Base-by-base conservation (phyloP, 2,888 invertebrate species). In the Leptinotarsa haldemani region DNA sequence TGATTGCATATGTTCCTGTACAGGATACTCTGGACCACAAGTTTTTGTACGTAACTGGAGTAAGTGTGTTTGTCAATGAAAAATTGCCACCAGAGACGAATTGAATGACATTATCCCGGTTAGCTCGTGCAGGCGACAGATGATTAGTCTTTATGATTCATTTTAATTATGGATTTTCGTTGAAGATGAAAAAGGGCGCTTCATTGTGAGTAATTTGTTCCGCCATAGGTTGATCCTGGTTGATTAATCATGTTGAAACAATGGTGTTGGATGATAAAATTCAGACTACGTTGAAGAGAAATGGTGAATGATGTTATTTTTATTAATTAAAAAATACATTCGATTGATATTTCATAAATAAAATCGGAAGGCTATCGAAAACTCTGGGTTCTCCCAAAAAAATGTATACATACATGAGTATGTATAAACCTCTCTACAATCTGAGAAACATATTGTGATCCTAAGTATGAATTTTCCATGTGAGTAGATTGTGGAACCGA, bases 11-110 rank as follows among this genome's bases (percentile, higher is more conserved):
- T 20, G 40, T 61, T 40, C 40, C 5, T 61, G 30, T 30, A 16
- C 30, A 30, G 25, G 25, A 40, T 40, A 61, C 61, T 25, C 9
- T n/a, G 16, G 40, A 61, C 61, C 61, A 61, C 61, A 40, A 61
- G 61, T 61, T 61, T 61, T 61, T 61, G 30, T 30, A 25, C 61
- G 61, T 61, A 61, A 61, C 61, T 30, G n/a, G 30, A 61, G 61
- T 61, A 61, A 73, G 61, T 76, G 76, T 73, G 64, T 76, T 76
- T 76, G 76, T 73, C 78, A 72, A 74, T 74, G 76, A 76, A 76
- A 76, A 78, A 78, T 78, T 69, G 73, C 78, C 52, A 56, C 25
- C 56, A 58, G 65, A 66, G 67, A 76, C 69, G 73, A 71, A 76
- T 74, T 63, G 70, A 47, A 65, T 56, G 71, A 70, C 73, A 76